A percentile compares a stretch with the other conserved stretches of the same genome.
Evolutionary conservation across 92 coral and sea anemone species (phyloP).

Genomic region (Plumapathes pennacea): DNA sequence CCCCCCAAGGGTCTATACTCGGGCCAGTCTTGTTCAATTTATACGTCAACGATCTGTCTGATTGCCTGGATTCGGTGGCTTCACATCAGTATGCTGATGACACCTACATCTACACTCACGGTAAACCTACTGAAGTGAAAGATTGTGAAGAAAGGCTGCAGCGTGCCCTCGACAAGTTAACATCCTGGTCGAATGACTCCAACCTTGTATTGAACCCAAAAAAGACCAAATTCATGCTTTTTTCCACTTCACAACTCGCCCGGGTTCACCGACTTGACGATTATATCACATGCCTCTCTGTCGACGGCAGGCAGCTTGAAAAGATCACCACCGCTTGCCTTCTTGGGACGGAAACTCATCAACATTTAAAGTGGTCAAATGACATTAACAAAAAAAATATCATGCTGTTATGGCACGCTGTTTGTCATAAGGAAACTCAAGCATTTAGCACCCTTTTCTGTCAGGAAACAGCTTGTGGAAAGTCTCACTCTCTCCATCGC

Average conservation of each 20-base stretch:
- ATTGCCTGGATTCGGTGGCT: no score
- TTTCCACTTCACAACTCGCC: constrained; percentile 16
- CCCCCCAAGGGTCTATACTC: no score
- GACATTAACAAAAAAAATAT: constrained; percentile 7
- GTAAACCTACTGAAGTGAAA: constrained; percentile 4
- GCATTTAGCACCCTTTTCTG: constrained; percentile 22
- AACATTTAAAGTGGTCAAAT: constrained; percentile 6
- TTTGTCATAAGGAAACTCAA: constrained; percentile 23
- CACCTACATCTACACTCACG: constrained; percentile 12
- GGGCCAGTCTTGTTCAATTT: no score
- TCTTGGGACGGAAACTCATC: constrained; percentile 12
- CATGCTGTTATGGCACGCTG: constrained; percentile 21
- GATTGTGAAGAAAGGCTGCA: constrained; percentile 5
- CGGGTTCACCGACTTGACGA: constrained; percentile 1
- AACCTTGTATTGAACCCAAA: constrained; percentile 17
- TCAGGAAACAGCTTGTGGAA: constrained; percentile 34
- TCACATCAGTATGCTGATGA: no score
- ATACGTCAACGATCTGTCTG: no score
- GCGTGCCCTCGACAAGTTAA: constrained; percentile 3
- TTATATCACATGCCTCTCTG: constrained; percentile 1
- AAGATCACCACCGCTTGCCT: constrained; percentile 10
- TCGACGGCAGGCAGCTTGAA: constrained; percentile 1
- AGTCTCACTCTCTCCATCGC: constrained; percentile 8
- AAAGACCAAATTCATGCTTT: constrained; percentile 15
- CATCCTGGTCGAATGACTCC: constrained; percentile 7